Conservation (phyloP, 2,113 vertebrate species). For the Vidua macroura region DNA sequence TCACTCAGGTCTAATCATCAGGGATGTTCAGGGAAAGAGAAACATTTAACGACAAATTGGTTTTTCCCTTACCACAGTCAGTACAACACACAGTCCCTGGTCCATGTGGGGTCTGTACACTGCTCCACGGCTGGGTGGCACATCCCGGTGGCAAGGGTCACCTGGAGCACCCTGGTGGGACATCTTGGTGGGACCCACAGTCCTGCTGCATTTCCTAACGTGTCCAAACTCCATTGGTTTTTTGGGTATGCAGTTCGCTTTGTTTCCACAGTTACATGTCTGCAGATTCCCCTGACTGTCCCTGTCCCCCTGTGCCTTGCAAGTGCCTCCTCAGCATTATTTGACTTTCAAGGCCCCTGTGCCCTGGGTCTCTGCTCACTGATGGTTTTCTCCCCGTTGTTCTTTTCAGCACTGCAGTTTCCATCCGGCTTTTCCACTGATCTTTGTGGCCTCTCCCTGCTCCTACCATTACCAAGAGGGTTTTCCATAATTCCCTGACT, state of each 20-base stretch:
- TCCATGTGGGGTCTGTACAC: fast-evolving
- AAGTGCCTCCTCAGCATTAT: neutral
- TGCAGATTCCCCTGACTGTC: neutral
- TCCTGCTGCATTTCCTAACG: neutral
- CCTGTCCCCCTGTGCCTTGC: neutral
- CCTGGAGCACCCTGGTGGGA: neutral
- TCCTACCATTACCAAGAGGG: neutral
- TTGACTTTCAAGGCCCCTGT: neutral
- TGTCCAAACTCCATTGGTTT: neutral
- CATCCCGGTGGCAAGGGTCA: neutral
- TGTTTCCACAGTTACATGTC: neutral
- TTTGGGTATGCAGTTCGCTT: neutral
- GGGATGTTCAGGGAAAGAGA: neutral
- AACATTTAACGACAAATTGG: neutral
- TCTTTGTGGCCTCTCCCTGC: neutral
- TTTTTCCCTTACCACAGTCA: neutral
- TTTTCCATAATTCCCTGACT: neutral
- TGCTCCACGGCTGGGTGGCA: neutral
- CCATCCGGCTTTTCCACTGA: neutral
- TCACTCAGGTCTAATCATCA: neutral
- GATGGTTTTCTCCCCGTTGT: neutral
- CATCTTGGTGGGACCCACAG: neutral
- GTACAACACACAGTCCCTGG: neutral
- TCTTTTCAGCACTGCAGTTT: neutral
- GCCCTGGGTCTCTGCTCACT: neutral